These are phyloP conservation scores for Eulemur macaco DNA, from an alignment of 2,113 vertebrate genomes.

Conservation along the genomic window DNA sequence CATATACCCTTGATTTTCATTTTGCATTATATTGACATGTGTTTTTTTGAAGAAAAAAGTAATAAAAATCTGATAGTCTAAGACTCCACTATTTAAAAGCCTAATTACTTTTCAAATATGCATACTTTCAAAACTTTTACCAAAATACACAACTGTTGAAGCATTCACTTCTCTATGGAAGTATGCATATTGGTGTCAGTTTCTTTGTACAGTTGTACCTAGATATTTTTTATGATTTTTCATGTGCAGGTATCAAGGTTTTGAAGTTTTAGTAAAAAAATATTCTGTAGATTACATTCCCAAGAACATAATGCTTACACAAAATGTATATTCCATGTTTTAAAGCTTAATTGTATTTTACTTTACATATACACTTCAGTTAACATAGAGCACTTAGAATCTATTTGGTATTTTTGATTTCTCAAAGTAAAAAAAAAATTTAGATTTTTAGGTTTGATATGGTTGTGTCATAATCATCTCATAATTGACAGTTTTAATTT, in stretches of 20 bases:
- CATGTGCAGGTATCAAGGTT: constrained; percentile 84
- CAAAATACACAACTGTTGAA: constrained; percentile 84
- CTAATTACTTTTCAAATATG: constrained; percentile 86
- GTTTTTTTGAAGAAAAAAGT: constrained; percentile 78
- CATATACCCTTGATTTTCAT: constrained; percentile 82
- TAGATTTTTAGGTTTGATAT: constrained; percentile 84
- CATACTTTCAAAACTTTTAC: constrained; percentile 85
- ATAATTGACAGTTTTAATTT: constrained; percentile 80
- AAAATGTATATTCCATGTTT: constrained; percentile 84
- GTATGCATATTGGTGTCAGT: constrained; percentile 83
- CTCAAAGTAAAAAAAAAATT: constrained; percentile 80
- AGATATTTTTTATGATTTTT: constrained; percentile 87
- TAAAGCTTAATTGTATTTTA: constrained; percentile 86
- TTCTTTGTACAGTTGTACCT: constrained; percentile 88
- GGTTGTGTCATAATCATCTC: constrained; percentile 86
- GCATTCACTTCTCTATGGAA: constrained; percentile 84
- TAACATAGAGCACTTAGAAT: constrained; percentile 88
- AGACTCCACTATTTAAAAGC: constrained; percentile 87
- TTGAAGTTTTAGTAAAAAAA: constrained; percentile 86
- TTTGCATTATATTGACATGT: constrained; percentile 82
- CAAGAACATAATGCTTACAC: constrained; percentile 85
- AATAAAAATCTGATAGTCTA: constrained; percentile 84
- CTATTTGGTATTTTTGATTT: constrained; percentile 85
- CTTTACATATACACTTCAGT: constrained; percentile 82
- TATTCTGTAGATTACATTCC: constrained; percentile 87